These are phyloP conservation scores for Atrichornis clamosus DNA, from an alignment of 2,113 vertebrate genomes.

Conservation along the genomic window DNA sequence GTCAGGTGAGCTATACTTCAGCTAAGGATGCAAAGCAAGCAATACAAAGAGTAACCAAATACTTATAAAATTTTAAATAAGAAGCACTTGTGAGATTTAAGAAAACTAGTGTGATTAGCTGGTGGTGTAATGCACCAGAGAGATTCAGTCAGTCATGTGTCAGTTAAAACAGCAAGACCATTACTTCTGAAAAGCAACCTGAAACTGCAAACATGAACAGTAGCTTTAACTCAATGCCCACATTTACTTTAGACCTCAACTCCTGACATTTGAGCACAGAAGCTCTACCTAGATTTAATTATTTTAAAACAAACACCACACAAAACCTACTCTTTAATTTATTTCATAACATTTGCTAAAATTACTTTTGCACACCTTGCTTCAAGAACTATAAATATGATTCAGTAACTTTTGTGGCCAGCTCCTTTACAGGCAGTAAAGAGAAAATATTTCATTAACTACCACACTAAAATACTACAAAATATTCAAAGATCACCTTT, in stretches of 20 bases:
- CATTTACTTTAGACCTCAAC: neutral
- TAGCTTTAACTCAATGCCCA: neutral
- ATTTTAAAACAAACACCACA: slow-evolving; percentile 20
- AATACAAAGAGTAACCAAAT: neutral
- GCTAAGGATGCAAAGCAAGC: neutral
- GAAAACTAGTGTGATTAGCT: neutral
- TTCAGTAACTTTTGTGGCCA: neutral
- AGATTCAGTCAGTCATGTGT: neutral
- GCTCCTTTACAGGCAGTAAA: neutral
- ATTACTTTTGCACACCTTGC: neutral
- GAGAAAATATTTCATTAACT: neutral
- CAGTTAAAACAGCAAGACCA: neutral
- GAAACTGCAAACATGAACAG: neutral
- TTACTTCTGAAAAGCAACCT: slow-evolving; percentile 5
- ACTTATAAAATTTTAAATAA: neutral
- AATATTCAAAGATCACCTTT: neutral
- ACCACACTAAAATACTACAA: neutral
- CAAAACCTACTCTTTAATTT: neutral
- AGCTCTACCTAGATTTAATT: neutral
- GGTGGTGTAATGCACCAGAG: neutral
- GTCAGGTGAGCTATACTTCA: neutral
- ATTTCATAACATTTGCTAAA: neutral
- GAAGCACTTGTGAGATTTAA: neutral
- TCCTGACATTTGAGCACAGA: neutral
- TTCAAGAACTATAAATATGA: neutral